A percentile compares a stretch with the other conserved stretches of the same genome.
These are phyloP conservation scores for Chorisops tibialis DNA, from an alignment of 2,888 invertebrate species.

Conservation along the genomic window DNA sequence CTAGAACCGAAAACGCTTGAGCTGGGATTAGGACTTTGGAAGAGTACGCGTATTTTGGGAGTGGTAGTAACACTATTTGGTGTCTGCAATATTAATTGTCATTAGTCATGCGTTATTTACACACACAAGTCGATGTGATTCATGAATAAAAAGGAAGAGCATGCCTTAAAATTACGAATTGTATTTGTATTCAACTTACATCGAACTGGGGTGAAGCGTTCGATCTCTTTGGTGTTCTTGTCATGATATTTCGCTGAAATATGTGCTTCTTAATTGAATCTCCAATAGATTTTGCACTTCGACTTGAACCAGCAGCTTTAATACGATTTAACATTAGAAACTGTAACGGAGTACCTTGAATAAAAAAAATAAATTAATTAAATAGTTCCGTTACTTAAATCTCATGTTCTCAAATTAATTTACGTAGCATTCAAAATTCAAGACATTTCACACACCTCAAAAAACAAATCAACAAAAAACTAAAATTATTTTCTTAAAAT, in stretches of 20 bases:
- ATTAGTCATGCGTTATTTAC: constrained; percentile 11
- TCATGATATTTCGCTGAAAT: constrained; percentile 67
- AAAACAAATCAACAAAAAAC: no score
- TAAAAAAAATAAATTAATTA: neutral
- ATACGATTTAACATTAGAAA: constrained; percentile 58
- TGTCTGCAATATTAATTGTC: constrained; percentile 40
- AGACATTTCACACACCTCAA: neutral
- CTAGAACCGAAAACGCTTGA: constrained; percentile 1
- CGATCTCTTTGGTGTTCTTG: constrained; percentile 48
- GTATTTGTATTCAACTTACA: constrained; percentile 34
- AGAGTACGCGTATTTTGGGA: constrained; percentile 48
- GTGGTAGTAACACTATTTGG: constrained; percentile 45
- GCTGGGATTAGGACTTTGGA: constrained; percentile 45
- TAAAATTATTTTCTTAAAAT: no score
- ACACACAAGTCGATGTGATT: neutral
- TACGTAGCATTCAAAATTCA: neutral
- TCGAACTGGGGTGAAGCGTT: constrained; percentile 32
- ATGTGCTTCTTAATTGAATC: constrained; percentile 84
- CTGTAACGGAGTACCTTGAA: constrained; percentile 67
- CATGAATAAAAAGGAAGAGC: constrained; percentile 3
- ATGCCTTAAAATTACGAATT: constrained; percentile 4
- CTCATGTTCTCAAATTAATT: neutral
- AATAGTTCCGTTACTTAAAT: neutral
- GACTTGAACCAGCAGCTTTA: constrained; percentile 56
- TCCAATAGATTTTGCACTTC: constrained; percentile 62